Conservation (phyloP, 1,140 invertebrate genomes). For the Atta colombica region DNA sequence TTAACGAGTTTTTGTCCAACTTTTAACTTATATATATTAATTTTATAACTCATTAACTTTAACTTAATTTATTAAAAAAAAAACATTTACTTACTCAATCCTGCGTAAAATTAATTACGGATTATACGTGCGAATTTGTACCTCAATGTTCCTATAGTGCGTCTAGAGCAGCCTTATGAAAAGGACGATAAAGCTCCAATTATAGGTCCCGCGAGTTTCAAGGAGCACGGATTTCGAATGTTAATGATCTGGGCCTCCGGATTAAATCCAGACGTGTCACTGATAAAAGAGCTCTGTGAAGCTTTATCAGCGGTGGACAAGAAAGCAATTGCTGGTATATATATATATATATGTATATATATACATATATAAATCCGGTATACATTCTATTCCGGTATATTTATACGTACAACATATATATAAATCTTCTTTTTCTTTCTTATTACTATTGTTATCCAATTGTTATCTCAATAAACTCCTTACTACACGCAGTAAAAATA, state of each 20-base stretch:
- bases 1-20: no score
- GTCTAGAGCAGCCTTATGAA: slow-evolving; percentile 80
- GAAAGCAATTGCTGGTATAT: slow-evolving; percentile 87
- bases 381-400: no score
- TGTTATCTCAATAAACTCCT: slow-evolving; percentile 7
- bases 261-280: slow-evolving; percentile 88
- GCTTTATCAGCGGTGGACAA: slow-evolving; percentile 89
- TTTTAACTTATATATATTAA: no score
- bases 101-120: not conserved
- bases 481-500: not conserved
- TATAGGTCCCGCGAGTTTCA: slow-evolving; percentile 91
- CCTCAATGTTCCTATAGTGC: slow-evolving; percentile 72
- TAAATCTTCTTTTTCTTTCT: not conserved
- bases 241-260: slow-evolving; percentile 91
- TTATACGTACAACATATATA: no score
- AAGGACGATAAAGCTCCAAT: slow-evolving; percentile 82
- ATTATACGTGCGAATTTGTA: slow-evolving; percentile 62
- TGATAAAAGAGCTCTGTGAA: slow-evolving; percentile 90
- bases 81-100: no score
- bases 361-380: not conserved
- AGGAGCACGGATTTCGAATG: slow-evolving; percentile 91
- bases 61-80: no score
- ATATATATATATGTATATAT: slow-evolving; percentile 33
- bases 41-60: no score
- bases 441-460: not conserved